Evolutionary conservation across 2,113 vertebrate genomes (phyloP), one percentile per base, ranked within the genome.

Genomic region (Oncorhynchus keta): DNA sequence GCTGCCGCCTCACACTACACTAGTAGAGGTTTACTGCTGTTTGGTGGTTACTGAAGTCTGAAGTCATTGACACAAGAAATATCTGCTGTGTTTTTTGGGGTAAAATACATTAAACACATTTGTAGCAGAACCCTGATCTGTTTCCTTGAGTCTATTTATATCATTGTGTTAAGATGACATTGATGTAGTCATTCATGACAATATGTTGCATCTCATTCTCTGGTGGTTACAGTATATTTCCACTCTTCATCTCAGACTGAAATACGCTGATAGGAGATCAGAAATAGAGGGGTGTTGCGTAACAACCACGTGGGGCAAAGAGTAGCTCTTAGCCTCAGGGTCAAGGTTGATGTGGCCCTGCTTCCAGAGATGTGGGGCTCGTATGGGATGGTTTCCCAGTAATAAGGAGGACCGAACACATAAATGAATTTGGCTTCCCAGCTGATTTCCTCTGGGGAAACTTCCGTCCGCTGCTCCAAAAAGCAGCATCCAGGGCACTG

Each of bases 401-500:
- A 75, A 48, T 72, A 70, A 81, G 87, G 84, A 86, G 83, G 86
- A 76, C 74, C 70, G 75, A 81, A 70, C 57, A 78, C 83, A 78
- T 82, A 86, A 89, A 92, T 81, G 77, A 76, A 81, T 83, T 82
- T 78, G 78, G 76, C 76, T 76, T 73, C 79, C 76, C 71, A 11
- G 39, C 80, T 81, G 76, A 90, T 85, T 86, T 91, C 78, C 89
- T 87, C 82, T 24, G 70, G 85, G 87, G 79, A 78, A 81, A 87
- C 80, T 83, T 84, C 66, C 2, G 22, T 28, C 12, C 64, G 2
- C 18, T 8, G 1, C 80, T 79, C 84, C 79, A 75, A 73, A 76
- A 76, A 85, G 77, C 76, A 85, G 76, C 49, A 74, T 74, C 68
- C 68, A 22, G 4, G 26, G 73, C 30, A 18, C 61, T 32, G 51